Conservation (phyloP, 2,113 vertebrate species). For the Himantopus leucocephalus region DNA sequence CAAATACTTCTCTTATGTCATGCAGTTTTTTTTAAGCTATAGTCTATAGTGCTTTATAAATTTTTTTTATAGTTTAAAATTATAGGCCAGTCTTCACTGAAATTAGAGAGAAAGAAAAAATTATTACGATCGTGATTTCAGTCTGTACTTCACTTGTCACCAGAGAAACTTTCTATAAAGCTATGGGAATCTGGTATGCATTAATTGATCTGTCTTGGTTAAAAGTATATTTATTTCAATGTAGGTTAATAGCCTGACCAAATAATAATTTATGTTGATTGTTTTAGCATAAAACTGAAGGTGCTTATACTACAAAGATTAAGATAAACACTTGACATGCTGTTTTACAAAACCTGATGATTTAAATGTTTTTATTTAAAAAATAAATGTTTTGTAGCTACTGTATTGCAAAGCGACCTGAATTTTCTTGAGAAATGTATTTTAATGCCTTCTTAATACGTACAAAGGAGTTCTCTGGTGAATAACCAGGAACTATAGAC, state of each 20-base stretch:
- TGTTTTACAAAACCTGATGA: constrained; percentile 62
- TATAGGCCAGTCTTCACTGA: constrained; percentile 11
- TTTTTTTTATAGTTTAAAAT: neutral
- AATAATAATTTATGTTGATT: constrained; percentile 58
- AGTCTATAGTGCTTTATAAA: neutral
- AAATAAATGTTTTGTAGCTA: constrained; percentile 59
- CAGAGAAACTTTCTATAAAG: neutral
- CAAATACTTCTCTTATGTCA: neutral
- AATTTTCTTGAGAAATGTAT: constrained; percentile 18
- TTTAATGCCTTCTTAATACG: neutral
- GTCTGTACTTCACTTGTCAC: neutral
- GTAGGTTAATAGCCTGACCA: constrained; percentile 9
- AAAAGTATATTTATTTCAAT: constrained; percentile 65
- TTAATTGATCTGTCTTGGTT: constrained; percentile 18
- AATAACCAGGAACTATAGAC: neutral
- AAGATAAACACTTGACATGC: constrained; percentile 29
- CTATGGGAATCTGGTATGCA: neutral
- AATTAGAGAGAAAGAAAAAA: neutral
- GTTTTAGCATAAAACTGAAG: constrained; percentile 42
- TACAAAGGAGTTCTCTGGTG: neutral
- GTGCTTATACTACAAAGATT: constrained; percentile 53
- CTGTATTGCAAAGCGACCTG: constrained; percentile 5
- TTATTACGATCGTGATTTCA: neutral
- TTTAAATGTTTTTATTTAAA: constrained; percentile 70
- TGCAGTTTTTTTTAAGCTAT: neutral